Conservation (phyloP, 2,113 vertebrate genomes). For the Glareola pratincola region DNA sequence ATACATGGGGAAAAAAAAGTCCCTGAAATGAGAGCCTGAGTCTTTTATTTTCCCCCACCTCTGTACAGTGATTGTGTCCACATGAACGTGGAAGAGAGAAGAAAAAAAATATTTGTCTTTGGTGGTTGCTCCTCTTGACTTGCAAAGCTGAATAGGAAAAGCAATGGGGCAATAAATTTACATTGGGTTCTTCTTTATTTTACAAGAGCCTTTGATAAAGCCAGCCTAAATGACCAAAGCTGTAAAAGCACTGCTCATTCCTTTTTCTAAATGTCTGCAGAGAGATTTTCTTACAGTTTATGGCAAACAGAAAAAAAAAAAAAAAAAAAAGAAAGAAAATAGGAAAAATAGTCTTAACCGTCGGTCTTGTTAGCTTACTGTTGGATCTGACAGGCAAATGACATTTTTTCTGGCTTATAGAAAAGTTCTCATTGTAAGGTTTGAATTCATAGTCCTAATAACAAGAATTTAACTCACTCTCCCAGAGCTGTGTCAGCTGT, state of each 20-base stretch:
- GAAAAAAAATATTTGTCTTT: background rate
- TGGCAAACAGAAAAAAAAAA: fast-evolving
- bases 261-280: background rate
- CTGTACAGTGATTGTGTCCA: background rate
- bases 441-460: background rate
- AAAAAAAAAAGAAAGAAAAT: too few relatives aligned
- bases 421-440: background rate
- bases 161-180: background rate
- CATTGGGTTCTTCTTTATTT: background rate
- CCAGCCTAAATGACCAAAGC: background rate
- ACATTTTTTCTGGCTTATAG: background rate
- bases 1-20: background rate
- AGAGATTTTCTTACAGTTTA: background rate
- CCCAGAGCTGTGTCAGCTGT: fast-evolving
- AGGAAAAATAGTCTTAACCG: background rate
- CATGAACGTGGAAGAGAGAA: background rate
- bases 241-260: background rate
- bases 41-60: background rate
- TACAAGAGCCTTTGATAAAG: background rate
- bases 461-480: background rate
- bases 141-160: background rate
- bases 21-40: background rate
- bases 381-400: background rate
- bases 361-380: background rate
- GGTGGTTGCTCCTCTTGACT: background rate